phyloP scores from a whole-genome alignment of 2,113 vertebrate species.

The Pteronura brasiliensis region DNA sequence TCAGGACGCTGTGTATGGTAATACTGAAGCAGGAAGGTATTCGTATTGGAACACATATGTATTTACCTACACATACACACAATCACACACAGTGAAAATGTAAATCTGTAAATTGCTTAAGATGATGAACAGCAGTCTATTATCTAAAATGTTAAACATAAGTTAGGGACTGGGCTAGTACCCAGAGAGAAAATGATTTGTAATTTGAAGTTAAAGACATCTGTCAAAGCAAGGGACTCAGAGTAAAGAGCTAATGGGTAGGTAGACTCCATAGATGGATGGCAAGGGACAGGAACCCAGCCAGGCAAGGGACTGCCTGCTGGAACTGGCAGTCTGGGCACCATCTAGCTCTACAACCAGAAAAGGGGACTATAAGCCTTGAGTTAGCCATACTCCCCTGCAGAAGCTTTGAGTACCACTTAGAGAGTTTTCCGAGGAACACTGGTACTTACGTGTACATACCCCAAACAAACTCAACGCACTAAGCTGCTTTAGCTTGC shows the following conservation, averaged over 20 bases:
- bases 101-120: constrained; percentile 34
- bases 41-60: not conserved
- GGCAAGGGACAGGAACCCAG: not conserved
- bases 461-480: not conserved
- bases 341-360: not conserved
- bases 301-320: not conserved
- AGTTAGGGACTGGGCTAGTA: constrained; percentile 25
- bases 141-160: constrained; percentile 61
- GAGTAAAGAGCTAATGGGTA: constrained; percentile 17
- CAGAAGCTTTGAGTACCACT: not conserved
- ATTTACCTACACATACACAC: not conserved
- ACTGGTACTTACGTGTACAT: not conserved
- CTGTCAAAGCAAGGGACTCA: constrained; percentile 37
- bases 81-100: not conserved
- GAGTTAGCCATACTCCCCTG: too few relatives aligned
- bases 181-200: constrained; percentile 57
- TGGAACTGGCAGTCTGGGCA: not conserved
- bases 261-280: not conserved
- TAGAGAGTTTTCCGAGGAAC: not conserved
- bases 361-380: not conserved
- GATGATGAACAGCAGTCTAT: not conserved
- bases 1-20: not conserved
- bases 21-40: constrained; percentile 3
- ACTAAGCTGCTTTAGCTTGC: not conserved
- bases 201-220: constrained; percentile 57